Evolutionary conservation across 2,888 invertebrate species (phyloP).

Genomic region (Philopedon plagiatum): DNA sequence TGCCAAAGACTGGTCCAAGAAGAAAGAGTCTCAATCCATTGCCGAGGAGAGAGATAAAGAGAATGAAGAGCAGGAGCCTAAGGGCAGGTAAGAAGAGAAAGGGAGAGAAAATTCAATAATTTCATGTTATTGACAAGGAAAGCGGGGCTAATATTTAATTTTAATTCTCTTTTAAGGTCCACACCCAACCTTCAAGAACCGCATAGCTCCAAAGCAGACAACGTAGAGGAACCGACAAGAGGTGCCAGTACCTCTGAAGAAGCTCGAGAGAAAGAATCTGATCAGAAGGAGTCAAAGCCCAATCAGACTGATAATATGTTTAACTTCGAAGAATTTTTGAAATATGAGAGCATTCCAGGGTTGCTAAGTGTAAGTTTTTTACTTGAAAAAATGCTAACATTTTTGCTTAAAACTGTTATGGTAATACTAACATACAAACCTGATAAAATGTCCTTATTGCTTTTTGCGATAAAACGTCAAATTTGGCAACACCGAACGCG

Average conservation of each 20-base stretch:
- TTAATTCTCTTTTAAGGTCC: slow-evolving; percentile 6
- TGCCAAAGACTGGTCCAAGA: slow-evolving; percentile 66
- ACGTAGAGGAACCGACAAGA: neutral
- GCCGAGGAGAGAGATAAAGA: slow-evolving; percentile 54
- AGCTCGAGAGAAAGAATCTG: neutral
- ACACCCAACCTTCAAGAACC: slow-evolving; percentile 2
- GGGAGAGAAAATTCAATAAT: no score
- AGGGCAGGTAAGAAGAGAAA: slow-evolving; percentile 31
- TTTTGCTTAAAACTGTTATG: no score
- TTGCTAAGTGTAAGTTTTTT: slow-evolving; percentile 75
- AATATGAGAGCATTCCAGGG: slow-evolving; percentile 83
- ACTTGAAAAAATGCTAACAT: no score
- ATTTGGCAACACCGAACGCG: no score
- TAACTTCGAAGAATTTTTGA: slow-evolving; percentile 89
- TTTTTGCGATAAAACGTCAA: no score
- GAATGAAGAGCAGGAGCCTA: slow-evolving; percentile 26
- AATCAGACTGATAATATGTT: slow-evolving; percentile 68
- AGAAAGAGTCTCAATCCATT: slow-evolving; percentile 61
- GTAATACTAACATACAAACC: no score
- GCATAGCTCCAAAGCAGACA: neutral
- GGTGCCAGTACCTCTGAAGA: neutral
- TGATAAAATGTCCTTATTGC: no score
- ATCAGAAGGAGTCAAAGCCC: neutral
- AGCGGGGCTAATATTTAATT: no score
- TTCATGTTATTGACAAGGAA: no score